phyloP scores from a whole-genome alignment of 2,888 invertebrate genomes.

The Pollenia amentaria region DNA sequence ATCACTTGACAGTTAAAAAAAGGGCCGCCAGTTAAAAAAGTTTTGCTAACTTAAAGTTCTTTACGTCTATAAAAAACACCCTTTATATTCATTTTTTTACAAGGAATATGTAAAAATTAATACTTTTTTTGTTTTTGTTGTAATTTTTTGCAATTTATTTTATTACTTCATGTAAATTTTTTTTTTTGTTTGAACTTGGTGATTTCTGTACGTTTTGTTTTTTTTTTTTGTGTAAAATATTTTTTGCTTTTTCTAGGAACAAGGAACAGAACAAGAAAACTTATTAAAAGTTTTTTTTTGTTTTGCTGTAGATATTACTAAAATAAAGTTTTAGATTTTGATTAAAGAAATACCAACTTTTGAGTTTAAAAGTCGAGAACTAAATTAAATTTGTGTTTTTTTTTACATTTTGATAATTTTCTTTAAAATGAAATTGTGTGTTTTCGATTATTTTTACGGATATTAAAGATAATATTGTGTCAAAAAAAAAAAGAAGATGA shows the following conservation, averaged over 20 bases:
- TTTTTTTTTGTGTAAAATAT: conserved; percentile 6
- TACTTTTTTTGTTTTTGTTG: background rate
- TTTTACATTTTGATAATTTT: background rate
- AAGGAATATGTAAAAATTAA: conserved; percentile 15
- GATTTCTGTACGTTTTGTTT: conserved; percentile 7
- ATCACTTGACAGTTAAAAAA: too few relatives aligned
- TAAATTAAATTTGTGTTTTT: background rate
- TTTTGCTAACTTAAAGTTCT: too few relatives aligned
- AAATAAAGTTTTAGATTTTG: conserved; percentile 17
- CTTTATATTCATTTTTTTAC: background rate
- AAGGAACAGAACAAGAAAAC: conserved; percentile 44
- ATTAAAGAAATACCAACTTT: background rate
- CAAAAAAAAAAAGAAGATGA: too few relatives aligned
- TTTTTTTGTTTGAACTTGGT: conserved; percentile 13
- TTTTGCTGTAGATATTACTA: conserved; percentile 7
- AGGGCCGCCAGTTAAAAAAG: too few relatives aligned
- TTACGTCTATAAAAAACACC: too few relatives aligned
- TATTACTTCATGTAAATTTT: conserved; percentile 15
- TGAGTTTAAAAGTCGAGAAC: background rate
- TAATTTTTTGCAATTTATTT: conserved; percentile 34
- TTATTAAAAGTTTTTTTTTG: conserved; percentile 33
- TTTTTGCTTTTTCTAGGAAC: conserved; percentile 17
- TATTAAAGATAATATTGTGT: too few relatives aligned
- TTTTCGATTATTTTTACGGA: too few relatives aligned
- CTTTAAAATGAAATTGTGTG: background rate